These are phyloP conservation scores for Akabosia matsudoensis DNA, from an alignment of 1,140 invertebrate genomes.

Conservation along the genomic window DNA sequence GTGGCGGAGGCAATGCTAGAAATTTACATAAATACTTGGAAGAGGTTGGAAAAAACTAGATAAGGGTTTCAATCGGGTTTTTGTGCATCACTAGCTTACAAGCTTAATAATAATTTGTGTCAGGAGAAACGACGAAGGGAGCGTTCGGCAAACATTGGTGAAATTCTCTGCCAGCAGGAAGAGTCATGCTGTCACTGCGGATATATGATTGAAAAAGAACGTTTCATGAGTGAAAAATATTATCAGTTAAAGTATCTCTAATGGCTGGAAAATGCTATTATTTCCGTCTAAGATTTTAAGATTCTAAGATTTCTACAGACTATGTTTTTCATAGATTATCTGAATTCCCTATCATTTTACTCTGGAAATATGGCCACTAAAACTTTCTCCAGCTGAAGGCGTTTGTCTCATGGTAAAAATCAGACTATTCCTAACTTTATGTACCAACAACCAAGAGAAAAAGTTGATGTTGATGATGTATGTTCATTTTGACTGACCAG, in stretches of 20 bases:
- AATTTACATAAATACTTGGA: too few species aligned
- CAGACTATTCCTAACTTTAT: too few species aligned
- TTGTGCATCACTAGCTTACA: not conserved
- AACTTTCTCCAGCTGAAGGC: too few species aligned
- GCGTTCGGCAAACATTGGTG: not conserved
- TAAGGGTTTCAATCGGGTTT: not conserved
- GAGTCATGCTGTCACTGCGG: not conserved
- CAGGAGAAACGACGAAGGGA: not conserved
- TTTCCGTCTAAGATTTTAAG: too few species aligned
- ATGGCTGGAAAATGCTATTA: not conserved
- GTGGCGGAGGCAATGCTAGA: not conserved
- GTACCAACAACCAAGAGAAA: too few species aligned
- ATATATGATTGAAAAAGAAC: not conserved
- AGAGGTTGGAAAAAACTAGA: not conserved
- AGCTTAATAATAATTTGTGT: not conserved
- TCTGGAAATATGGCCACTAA: too few species aligned
- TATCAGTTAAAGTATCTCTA: not conserved
- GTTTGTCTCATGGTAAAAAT: too few species aligned
- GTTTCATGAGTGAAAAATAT: not conserved
- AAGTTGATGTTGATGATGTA: too few species aligned
- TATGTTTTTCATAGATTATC: too few species aligned
- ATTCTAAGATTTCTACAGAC: too few species aligned
- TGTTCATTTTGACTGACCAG: too few species aligned
- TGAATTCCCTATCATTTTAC: too few species aligned
- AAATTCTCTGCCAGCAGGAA: not conserved